A percentile compares a stretch with the other conserved stretches of the same genome.
Evolutionary conservation across 2,888 invertebrate species (phyloP).

Genomic region (Chesias legatella): DNA sequence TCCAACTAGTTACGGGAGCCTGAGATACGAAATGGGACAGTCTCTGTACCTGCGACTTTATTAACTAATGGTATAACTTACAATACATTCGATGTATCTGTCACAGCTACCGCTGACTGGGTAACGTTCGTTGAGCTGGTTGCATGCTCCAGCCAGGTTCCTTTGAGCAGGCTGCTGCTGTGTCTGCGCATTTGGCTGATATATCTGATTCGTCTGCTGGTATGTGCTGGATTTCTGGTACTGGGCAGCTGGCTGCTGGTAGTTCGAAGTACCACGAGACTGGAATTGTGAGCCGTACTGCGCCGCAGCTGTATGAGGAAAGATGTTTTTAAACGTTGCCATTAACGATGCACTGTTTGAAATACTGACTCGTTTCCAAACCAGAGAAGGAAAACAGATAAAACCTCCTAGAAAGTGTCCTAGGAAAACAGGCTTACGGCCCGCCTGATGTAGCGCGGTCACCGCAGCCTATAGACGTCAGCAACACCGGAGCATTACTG

Average conservation of each 20-base stretch:
- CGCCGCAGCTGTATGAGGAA: conserved; percentile 43
- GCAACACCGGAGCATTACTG: no score
- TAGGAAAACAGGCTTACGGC: no score
- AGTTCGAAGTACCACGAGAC: conserved; percentile 8
- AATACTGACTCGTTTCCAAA: no score
- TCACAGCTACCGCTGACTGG: conserved; percentile 86
- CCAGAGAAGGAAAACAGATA: no score
- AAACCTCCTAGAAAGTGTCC: no score
- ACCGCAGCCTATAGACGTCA: no score
- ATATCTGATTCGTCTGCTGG: conserved; percentile 8
- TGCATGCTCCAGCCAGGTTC: conserved; percentile 66
- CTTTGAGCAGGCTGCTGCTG: conserved; percentile 28
- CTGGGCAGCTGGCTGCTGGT: conserved; percentile 13
- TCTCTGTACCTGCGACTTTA: no score
- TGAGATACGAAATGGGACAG: not conserved
- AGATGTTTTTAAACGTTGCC: conserved; percentile 1
- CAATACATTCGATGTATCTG: conserved; percentile 85
- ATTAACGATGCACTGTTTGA: not conserved
- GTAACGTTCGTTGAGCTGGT: conserved; percentile 85
- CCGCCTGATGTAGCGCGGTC: no score
- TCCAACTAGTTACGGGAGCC: no score
- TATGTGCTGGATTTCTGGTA: conserved; percentile 30
- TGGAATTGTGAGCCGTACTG: conserved; percentile 35
- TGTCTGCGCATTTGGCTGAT: conserved; percentile 28
- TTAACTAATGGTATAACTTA: conserved; percentile 50